phyloP scores from a whole-genome alignment of 2,888 invertebrate genomes.

The Bellardia bayeri region DNA sequence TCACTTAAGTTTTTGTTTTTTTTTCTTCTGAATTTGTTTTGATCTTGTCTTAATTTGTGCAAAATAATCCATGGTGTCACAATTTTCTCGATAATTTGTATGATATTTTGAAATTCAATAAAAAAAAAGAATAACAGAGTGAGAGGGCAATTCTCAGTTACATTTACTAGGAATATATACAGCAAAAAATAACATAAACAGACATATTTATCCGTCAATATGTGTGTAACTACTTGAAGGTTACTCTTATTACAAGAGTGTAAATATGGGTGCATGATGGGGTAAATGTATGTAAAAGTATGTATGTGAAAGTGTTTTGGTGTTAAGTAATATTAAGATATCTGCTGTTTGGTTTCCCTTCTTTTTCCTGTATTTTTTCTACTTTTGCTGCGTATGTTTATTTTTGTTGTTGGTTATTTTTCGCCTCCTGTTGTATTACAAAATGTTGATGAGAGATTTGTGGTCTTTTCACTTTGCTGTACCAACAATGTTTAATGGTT shows the following conservation, averaged over 20 bases:
- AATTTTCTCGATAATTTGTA: conserved; percentile 4
- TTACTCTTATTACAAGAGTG: too few relatives aligned
- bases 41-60: conserved; percentile 39
- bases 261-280: too few relatives aligned
- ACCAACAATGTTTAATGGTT: conserved; percentile 63
- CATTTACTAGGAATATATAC: conserved; percentile 17
- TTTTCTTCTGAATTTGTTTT: conserved; percentile 23
- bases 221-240: too few relatives aligned
- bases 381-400: background rate
- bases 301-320: background rate
- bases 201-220: background rate
- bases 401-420: background rate
- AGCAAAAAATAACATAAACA: background rate
- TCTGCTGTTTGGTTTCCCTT: background rate
- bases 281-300: too few relatives aligned
- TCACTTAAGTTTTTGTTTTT: conserved; percentile 8
- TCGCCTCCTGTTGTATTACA: background rate
- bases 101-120: background rate
- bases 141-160: conserved; percentile 8
- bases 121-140: background rate
- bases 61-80: conserved; percentile 29
- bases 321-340: background rate
- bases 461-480: conserved; percentile 22
- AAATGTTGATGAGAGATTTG: conserved; percentile 62
- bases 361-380: background rate